Evolutionary conservation across 2,888 invertebrate species (phyloP), one percentile per base, ranked within the genome.

Genomic region (Ditula angustiorana): DNA sequence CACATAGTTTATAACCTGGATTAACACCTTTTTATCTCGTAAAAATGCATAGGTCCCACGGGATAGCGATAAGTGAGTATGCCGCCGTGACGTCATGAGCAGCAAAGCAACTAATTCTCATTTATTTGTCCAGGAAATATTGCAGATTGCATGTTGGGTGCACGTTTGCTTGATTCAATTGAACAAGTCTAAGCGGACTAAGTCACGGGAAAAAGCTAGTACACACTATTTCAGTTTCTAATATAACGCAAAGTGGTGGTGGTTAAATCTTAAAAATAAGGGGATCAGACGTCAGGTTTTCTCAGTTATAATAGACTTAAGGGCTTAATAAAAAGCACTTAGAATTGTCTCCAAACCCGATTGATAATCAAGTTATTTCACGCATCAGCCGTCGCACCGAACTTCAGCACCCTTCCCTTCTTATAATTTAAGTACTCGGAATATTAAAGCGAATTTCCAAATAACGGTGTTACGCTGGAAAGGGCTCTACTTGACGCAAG

Each of bases 331-430:
- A 37, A n/a, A n/a, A 37, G 35, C 35, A 37, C 35, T 37, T 7
- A 37, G 16, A 7, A 37, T 37, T 37, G 35, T 16, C 35, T 5
- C 35, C 5, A 33, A 37, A 37, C 35, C 7, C 35, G 13, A 37
- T 37, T 37, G 35, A 37, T 37, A 37, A 37, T 37, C n/a, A 16
- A 37, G 35, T 37, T 37, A 37, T 37, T 37, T 37, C 35, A 37
- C 35, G 35, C 13, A 37, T 37, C 35, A 16, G 2, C n/a, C 16
- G 35, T 16, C 35, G 5, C 35, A 4, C 13, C n/a, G n/a, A 37
- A 37, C 35, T 37, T 37, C 3, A 13, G 35, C 35, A 7, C 35
- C 35, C 35, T 37, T 37, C 33, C n/a, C n/a, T 0, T 33, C 16
- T 37, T 37, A 37, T 37, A 37, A 37, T 13, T 37, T 37, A 13